A percentile compares a stretch with the other conserved stretches of the same genome.
Conservation (phyloP, 2,113 vertebrate species). For the Albula glossodonta region DNA sequence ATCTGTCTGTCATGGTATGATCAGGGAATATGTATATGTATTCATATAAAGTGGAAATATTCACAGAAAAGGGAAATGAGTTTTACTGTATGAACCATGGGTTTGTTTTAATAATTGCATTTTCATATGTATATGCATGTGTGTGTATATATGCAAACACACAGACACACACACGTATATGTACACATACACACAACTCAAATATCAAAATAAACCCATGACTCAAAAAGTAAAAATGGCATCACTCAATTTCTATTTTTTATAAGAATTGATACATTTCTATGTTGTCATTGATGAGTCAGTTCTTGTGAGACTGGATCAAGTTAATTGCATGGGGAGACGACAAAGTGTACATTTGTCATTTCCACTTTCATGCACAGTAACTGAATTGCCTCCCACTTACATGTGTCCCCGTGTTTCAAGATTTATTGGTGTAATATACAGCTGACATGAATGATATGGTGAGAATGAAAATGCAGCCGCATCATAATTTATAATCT, state of each 20-base stretch:
- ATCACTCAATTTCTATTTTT: too few relatives aligned
- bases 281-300: neutral
- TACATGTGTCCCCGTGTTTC: neutral
- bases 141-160: too few relatives aligned
- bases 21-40: too few relatives aligned
- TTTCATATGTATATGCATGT: too few relatives aligned
- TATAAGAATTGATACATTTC: neutral
- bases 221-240: neutral
- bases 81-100: too few relatives aligned
- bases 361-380: neutral
- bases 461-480: neutral
- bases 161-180: too few relatives aligned
- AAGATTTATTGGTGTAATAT: neutral
- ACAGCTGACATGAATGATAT: neutral
- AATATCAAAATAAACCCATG: too few relatives aligned
- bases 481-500: slow-evolving; percentile 1
- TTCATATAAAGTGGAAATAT: too few relatives aligned
- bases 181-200: too few relatives aligned
- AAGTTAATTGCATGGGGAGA: neutral
- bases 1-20: too few relatives aligned
- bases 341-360: neutral
- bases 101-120: too few relatives aligned
- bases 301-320: neutral
- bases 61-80: too few relatives aligned
- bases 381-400: neutral